Evolutionary conservation across 2,113 vertebrate species (phyloP), one percentile per base, ranked within the genome.

Genomic region (Gnathonemus longibarbis): DNA sequence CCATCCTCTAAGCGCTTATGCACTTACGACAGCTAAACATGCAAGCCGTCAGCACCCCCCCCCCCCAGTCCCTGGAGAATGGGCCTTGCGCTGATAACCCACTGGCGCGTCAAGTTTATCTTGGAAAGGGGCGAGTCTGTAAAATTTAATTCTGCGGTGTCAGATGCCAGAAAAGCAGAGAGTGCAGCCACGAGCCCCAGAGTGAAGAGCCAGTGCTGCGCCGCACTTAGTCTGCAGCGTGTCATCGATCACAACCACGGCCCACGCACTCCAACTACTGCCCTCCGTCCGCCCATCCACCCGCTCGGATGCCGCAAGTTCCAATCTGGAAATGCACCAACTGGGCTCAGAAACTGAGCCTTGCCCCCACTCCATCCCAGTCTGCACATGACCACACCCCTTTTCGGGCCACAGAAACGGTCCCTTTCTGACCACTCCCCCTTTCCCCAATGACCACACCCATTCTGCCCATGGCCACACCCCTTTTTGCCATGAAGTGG

Each of bases 221-320:
- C 46, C 39, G 90, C 88, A 48, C 80, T 91, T 91, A 90, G 90
- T 91, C 91, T 91, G 87, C 86, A 90, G 91, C 85, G 89, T 45
- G 91, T 92, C 90, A 92, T 95, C 93, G 94, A 94, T 94, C 94
- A 92, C 91, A 91, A 80, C 77, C 89, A 56, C 86, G 85, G 90
- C 91, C 91, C 93, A 93, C 93, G 90, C 92, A 91, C 92, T 92
- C 91, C 92, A 91, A 92, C 91, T 94, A 93, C 93, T 93, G 94
- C 94, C 94, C 93, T 92, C 70, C 6, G 39, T 62, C 87, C 88
- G 48, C 77, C 88, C 74, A 89, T 70, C 89, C 46, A 21, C n/a
- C 10, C 2, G 3, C 24, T 66, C n/a, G 9, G 62, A 11, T 66
- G 62, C 8, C 3, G n/a, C 62, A 13, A 66, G 24, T 11, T 66